phyloP scores from a whole-genome alignment of 2,797 vertebrate genomes.

The Malacoraja senta region DNA sequence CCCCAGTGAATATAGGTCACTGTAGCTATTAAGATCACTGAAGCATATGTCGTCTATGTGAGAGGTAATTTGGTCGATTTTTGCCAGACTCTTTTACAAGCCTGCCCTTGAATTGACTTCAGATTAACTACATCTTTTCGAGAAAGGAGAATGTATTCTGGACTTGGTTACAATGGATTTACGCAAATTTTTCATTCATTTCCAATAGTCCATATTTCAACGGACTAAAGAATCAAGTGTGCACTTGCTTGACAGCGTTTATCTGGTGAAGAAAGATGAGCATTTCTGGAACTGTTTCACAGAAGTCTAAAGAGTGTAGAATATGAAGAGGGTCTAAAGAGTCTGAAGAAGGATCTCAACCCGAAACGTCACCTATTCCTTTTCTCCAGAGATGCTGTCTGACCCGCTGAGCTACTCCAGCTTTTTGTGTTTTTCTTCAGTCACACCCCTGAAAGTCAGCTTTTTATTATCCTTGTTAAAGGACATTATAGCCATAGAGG shows the following conservation, averaged over 20 bases:
- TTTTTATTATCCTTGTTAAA: background rate
- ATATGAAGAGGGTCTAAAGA: no score
- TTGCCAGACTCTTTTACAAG: background rate
- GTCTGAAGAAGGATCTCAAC: no score
- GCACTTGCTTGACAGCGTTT: background rate
- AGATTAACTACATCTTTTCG: constrained; percentile 5
- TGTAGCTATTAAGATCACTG: constrained; percentile 28
- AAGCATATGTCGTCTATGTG: constrained; percentile 27
- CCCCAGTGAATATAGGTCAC: background rate
- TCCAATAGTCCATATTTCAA: background rate
- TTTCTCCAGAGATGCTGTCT: no score
- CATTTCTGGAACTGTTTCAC: background rate
- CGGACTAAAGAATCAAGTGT: no score
- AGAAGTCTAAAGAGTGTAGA: no score
- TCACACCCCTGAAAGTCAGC: background rate
- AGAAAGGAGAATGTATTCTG: background rate
- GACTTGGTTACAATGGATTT: background rate
- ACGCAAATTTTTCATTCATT: constrained; percentile 1
- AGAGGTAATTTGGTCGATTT: constrained; percentile 21
- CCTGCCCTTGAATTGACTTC: constrained; percentile 34
- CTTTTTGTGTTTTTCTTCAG: no score
- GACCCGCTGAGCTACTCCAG: no score
- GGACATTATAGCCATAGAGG: no score
- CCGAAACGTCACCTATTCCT: no score
- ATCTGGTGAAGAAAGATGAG: background rate